A percentile compares a stretch with the other conserved stretches of the same genome.
These are phyloP conservation scores for Pampusana beccarii DNA, from an alignment of 2,113 vertebrate species.

Conservation along the genomic window DNA sequence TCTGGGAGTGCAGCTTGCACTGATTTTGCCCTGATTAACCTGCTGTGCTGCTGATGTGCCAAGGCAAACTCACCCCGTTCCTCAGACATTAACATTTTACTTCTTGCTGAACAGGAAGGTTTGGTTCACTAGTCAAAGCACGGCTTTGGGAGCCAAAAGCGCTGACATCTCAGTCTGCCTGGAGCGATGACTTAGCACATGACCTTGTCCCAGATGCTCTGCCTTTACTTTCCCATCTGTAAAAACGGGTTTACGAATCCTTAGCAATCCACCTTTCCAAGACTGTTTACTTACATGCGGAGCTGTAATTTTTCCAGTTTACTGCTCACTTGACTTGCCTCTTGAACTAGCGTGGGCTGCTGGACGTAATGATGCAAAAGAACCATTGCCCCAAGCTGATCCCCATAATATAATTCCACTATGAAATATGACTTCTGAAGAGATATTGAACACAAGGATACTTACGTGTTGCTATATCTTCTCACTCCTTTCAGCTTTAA, in stretches of 20 bases:
- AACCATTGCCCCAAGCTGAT: not conserved
- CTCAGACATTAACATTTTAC: not conserved
- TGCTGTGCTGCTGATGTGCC: not conserved
- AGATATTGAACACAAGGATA: not conserved
- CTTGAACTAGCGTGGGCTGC: not conserved
- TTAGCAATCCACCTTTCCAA: not conserved
- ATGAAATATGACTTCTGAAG: not conserved
- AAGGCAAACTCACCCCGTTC: not conserved
- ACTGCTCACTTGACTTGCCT: not conserved
- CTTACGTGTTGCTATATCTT: not conserved
- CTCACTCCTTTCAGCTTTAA: not conserved
- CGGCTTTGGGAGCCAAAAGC: not conserved
- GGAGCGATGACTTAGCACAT: not conserved
- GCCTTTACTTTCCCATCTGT: not conserved
- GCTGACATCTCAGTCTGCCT: conserved; percentile 36
- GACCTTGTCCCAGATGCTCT: conserved; percentile 32
- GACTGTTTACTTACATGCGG: not conserved
- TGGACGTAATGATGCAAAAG: not conserved
- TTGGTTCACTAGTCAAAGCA: conserved; percentile 41
- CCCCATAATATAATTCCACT: not conserved
- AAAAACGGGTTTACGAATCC: not conserved
- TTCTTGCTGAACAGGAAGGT: conserved; percentile 12
- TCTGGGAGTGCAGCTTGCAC: not conserved
- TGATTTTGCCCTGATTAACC: not conserved
- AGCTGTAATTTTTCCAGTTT: not conserved